These are phyloP conservation scores for Cyanoderma ruficeps DNA, from an alignment of 2,113 vertebrate species.

Conservation along the genomic window DNA sequence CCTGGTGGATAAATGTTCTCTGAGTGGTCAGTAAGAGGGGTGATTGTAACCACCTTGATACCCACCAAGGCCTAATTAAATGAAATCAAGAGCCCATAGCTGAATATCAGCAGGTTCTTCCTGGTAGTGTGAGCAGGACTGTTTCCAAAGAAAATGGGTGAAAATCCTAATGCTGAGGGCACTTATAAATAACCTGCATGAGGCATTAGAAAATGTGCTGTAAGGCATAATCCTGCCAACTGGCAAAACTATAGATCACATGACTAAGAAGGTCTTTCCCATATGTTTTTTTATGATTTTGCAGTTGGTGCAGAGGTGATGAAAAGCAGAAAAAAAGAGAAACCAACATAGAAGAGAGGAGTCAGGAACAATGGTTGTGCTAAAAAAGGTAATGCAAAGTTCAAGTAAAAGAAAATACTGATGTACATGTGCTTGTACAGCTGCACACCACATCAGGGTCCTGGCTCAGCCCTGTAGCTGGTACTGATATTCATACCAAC, in stretches of 20 bases:
- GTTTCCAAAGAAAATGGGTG: background rate
- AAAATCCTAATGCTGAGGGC: background rate
- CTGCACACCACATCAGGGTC: background rate
- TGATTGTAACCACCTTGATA: background rate
- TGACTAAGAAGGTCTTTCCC: background rate
- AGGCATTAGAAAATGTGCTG: constrained; percentile 6
- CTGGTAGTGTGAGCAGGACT: background rate
- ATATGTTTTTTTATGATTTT: background rate
- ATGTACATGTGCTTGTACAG: background rate
- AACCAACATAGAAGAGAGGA: background rate
- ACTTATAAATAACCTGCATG: constrained; percentile 7
- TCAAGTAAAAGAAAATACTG: background rate
- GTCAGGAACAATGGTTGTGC: accelerated
- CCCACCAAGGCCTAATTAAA: background rate
- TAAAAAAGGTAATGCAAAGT: background rate
- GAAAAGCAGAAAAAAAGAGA: background rate
- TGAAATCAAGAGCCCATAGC: background rate
- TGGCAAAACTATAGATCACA: background rate
- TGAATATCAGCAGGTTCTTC: background rate
- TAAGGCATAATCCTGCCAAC: constrained; percentile 26
- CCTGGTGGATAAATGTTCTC: background rate
- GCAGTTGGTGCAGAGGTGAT: background rate
- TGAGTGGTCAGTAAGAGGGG: background rate
- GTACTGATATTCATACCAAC: accelerated
- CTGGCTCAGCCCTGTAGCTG: background rate